A percentile compares a stretch with the other conserved stretches of the same genome.
These are phyloP conservation scores for Plecotus auritus DNA, from an alignment of 2,113 vertebrate species.

Conservation along the genomic window DNA sequence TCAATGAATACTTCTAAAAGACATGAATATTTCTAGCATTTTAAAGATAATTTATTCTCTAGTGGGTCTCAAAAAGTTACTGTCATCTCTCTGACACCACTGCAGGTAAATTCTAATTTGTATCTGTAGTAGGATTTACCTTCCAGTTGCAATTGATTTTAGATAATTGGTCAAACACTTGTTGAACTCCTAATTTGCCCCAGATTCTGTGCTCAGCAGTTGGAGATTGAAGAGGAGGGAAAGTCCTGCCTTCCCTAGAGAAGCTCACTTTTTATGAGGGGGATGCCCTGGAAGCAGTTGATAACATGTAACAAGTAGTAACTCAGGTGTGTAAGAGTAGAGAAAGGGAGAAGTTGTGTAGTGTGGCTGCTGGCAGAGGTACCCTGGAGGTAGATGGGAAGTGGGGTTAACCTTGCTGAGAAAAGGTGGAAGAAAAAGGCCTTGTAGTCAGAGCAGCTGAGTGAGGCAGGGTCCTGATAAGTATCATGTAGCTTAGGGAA, in stretches of 20 bases:
- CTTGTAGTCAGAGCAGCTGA: background rate
- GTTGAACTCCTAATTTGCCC: background rate
- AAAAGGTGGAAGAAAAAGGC: background rate
- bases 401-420: background rate
- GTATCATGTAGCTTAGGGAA: background rate
- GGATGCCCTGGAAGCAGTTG: too few relatives aligned
- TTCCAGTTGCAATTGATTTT: slow-evolving; percentile 5
- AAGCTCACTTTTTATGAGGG: background rate
- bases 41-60: slow-evolving; percentile 50
- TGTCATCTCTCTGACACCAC: background rate
- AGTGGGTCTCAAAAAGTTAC: background rate
- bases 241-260: background rate
- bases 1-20: slow-evolving; percentile 54
- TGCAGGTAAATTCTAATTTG: slow-evolving; percentile 1
- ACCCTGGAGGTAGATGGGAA: background rate
- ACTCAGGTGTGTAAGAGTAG: too few relatives aligned
- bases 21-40: slow-evolving; percentile 69
- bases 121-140: background rate
- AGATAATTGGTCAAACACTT: background rate
- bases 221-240: background rate
- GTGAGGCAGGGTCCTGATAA: background rate
- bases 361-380: background rate
- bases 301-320: too few relatives aligned
- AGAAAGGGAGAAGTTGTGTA: background rate
- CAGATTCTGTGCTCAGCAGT: background rate